Percentiles rank a stretch among this genome's conserved stretches.
phyloP scores from a whole-genome alignment of 2,888 invertebrate species.

The Nowickia ferox region DNA sequence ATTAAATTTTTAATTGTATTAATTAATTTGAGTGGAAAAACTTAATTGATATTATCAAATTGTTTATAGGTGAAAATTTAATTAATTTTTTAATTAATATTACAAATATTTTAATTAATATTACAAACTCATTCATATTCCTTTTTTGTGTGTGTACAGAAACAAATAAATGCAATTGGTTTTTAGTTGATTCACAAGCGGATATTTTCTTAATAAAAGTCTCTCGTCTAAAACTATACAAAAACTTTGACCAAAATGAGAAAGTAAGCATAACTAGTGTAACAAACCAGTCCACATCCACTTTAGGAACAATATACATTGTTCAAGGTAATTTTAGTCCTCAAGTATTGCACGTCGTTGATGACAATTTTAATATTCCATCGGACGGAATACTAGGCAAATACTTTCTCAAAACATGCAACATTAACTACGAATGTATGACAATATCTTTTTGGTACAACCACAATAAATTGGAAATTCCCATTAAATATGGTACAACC shows the following conservation, averaged over 20 bases:
- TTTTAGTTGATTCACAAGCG: too few species aligned
- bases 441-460: not conserved
- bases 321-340: not conserved
- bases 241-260: not conserved
- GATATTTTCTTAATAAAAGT: not conserved
- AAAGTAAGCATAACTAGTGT: constrained; percentile 2
- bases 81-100: too few species aligned
- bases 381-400: constrained; percentile 3
- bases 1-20: too few species aligned
- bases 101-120: too few species aligned
- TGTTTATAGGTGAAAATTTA: too few species aligned
- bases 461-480: not conserved
- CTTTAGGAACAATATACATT: not conserved
- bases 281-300: not conserved
- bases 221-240: not conserved
- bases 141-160: too few species aligned
- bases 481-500: not conserved
- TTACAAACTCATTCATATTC: too few species aligned
- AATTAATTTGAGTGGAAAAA: too few species aligned
- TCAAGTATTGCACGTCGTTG: not conserved
- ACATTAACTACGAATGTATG: not conserved
- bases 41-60: too few species aligned
- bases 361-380: constrained; percentile 2
- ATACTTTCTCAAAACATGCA: constrained; percentile 7
- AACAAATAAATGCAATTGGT: too few species aligned